phyloP scores from a whole-genome alignment of 2,797 vertebrate species.

The Euphonia xanthogaster region DNA sequence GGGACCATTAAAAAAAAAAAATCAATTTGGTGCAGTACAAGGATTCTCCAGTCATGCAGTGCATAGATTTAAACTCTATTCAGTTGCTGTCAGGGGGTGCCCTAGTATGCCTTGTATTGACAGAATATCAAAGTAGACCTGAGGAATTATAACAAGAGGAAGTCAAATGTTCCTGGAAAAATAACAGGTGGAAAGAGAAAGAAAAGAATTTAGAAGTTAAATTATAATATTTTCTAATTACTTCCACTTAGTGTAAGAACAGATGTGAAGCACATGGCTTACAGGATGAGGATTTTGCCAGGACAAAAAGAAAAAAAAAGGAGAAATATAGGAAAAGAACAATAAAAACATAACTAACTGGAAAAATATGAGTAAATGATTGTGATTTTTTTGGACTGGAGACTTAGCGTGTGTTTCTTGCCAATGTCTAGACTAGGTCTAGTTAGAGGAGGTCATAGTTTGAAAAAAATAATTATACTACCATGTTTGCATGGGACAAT shows the following conservation, averaged over 20 bases:
- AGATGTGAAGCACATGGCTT: slow-evolving; percentile 3
- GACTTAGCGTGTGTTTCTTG: not conserved
- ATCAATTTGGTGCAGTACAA: not conserved
- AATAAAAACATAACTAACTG: not conserved
- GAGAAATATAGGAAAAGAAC: not conserved
- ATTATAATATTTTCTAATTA: not conserved
- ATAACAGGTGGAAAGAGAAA: not conserved
- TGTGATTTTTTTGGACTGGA: not conserved
- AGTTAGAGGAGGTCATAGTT: not conserved
- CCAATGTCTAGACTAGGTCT: not conserved
- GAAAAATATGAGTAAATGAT: not conserved
- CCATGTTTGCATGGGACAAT: not conserved
- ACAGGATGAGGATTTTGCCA: not conserved
- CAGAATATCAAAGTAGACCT: not conserved
- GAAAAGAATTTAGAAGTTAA: not conserved
- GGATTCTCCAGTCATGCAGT: not conserved
- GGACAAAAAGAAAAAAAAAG: not conserved
- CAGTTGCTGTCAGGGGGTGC: rapidly evolving
- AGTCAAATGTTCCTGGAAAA: not conserved
- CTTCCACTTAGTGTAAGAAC: not conserved
- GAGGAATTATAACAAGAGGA: not conserved
- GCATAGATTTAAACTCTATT: not conserved
- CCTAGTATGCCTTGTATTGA: not conserved
- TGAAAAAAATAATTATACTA: not conserved
- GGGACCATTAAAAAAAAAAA: not conserved